phyloP scores from a whole-genome alignment of 2,797 vertebrate genomes.

The Hafferia zeledoni region DNA sequence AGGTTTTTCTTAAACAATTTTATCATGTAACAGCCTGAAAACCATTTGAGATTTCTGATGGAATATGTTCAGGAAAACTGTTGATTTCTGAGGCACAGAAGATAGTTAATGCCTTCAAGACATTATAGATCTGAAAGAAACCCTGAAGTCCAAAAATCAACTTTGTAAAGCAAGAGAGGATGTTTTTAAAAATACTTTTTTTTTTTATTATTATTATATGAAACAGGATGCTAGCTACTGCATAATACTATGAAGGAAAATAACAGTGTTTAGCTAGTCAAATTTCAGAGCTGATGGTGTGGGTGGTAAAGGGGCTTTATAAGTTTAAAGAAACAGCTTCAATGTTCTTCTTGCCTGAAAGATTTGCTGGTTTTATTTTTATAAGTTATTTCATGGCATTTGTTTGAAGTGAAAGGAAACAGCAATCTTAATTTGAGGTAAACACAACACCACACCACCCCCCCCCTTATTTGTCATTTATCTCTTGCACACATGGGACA shows the following conservation, averaged over 20 bases:
- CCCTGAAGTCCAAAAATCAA: not conserved
- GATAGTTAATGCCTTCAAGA: not conserved
- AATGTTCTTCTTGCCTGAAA: not conserved
- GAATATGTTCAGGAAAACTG: not conserved
- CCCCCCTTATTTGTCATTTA: not conserved
- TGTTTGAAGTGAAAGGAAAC: not conserved
- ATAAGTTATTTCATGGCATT: not conserved
- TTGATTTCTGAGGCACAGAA: not conserved
- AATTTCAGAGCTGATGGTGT: not conserved
- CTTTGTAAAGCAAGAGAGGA: not conserved
- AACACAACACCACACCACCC: too few species aligned
- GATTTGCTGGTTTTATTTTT: not conserved
- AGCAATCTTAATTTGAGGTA: not conserved
- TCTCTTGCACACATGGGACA: not conserved
- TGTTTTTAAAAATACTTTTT: not conserved
- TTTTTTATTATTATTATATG: not conserved
- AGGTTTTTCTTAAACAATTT: not conserved
- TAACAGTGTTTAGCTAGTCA: not conserved
- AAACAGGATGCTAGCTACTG: not conserved
- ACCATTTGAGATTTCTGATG: not conserved
- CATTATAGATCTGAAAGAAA: not conserved
- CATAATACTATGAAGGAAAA: not conserved
- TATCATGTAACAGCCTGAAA: not conserved
- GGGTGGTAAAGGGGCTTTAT: not conserved
- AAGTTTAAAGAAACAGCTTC: not conserved